Conservation (phyloP, 2,888 invertebrate genomes). For the Aphodius sticticus region DNA sequence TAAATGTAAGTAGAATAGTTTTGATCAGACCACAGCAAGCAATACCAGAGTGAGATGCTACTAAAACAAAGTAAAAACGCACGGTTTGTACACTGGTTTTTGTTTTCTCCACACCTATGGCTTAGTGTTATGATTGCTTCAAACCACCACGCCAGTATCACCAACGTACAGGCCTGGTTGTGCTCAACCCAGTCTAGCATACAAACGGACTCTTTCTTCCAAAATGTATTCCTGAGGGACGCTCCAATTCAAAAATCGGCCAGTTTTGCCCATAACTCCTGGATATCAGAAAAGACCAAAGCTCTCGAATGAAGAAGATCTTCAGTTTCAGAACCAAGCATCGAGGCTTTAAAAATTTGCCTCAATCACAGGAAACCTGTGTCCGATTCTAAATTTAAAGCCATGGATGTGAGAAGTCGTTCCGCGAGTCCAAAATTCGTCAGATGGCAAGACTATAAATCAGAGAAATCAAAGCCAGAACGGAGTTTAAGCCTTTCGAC, state of each 20-base stretch:
- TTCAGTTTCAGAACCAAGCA: slow-evolving; percentile 59
- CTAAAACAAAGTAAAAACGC: slow-evolving; percentile 27
- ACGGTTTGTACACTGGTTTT: slow-evolving; percentile 31
- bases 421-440: slow-evolving; percentile 68
- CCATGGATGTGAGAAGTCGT: slow-evolving; percentile 67
- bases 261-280: slow-evolving; percentile 60
- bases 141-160: slow-evolving; percentile 27
- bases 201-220: slow-evolving; percentile 73
- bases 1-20: slow-evolving; percentile 45
- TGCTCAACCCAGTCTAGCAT: slow-evolving; percentile 68
- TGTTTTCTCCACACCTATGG: background rate
- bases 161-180: no score
- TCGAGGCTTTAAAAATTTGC: slow-evolving; percentile 69
- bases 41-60: slow-evolving; percentile 16
- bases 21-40: background rate
- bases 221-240: slow-evolving; percentile 72
- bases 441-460: slow-evolving; percentile 62
- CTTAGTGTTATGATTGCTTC: slow-evolving; percentile 27
- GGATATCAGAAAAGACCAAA: slow-evolving; percentile 74
- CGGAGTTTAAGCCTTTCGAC: slow-evolving; percentile 64
- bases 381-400: slow-evolving; percentile 74
- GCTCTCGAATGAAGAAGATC: slow-evolving; percentile 65
- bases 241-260: slow-evolving; percentile 47
- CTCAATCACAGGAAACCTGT: slow-evolving; percentile 75
- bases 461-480: slow-evolving; percentile 38